A percentile compares a stretch with the other conserved stretches of the same genome.
phyloP scores from a whole-genome alignment of 2,888 invertebrate species.

The Parnassius mnemosyne region DNA sequence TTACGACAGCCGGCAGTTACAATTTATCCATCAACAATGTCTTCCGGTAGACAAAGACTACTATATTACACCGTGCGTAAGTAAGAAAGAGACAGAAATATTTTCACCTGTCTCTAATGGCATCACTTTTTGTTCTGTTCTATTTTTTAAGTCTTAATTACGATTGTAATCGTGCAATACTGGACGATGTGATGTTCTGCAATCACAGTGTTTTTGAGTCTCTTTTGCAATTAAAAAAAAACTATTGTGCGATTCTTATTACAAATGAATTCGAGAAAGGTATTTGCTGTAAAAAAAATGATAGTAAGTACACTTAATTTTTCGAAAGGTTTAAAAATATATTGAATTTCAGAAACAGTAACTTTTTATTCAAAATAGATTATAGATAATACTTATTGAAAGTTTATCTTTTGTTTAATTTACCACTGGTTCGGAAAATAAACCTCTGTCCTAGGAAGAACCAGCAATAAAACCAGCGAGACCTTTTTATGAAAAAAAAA shows the following conservation, averaged over 20 bases:
- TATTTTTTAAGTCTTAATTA: constrained; percentile 55
- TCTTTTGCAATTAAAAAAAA: constrained; percentile 28
- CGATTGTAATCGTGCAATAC: constrained; percentile 64
- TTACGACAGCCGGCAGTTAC: constrained; percentile 75
- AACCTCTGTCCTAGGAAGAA: no score
- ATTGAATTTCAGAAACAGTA: no score
- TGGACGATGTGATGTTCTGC: constrained; percentile 29
- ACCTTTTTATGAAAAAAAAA: no score
- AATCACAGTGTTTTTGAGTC: constrained; percentile 21
- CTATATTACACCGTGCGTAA: constrained; percentile 23
- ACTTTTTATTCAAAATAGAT: no score
- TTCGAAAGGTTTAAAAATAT: neutral
- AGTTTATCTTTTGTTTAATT: no score
- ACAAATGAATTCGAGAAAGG: constrained; percentile 5
- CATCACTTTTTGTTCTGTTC: constrained; percentile 49
- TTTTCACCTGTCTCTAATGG: constrained; percentile 63
- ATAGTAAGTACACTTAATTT: neutral
- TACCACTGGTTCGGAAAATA: no score
- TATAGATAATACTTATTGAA: no score
- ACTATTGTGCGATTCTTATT: constrained; percentile 17
- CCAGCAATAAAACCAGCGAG: no score
- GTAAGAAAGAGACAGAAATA: constrained; percentile 43
- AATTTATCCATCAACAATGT: constrained; percentile 62
- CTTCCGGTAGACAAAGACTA: constrained; percentile 62
- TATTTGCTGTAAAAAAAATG: neutral